Evolutionary conservation across 1,140 invertebrate genomes (phyloP), one percentile per base, ranked within the genome.

Genomic region (Cyphomyrmex costatus): DNA sequence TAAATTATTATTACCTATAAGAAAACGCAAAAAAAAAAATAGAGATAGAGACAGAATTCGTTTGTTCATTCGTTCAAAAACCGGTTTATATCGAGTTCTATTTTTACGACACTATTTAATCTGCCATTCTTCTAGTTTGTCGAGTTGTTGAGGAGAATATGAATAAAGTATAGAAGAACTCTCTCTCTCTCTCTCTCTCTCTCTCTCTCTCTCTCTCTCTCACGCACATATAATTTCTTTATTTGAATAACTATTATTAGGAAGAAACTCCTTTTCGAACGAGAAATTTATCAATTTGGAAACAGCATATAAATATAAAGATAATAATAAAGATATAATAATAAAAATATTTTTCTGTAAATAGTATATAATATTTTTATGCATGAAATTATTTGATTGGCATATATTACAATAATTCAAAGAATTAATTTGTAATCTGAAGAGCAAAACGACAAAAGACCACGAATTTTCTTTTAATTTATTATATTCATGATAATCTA

Each of bases 81-180:
- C 89, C 85, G 88, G 89, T 90, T 87, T 30, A 49, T 42, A 33
- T 12, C 14, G 53, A 89, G 49, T 80, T 80, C 49, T 80, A 80
- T 80, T 80, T 73, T 83, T 65, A 42, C 51, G 14, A 80, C 71
- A 3, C 24, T 49, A 24, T 21, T 33, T 27, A 56, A 70, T 66
- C 78, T 14, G n/a, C 68, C n/a, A 65, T 60, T 71, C 42, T 82
- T 82, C 68, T 30, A 24, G 66, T 74, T 27, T 74, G 68, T 49
- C n/a, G n/a, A 61, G 24, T 1, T 60, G 24, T 70, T 49, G 14
- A 10, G 63, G 33, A 51, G 3, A 42, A 61, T 14, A 60, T 27
- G 5, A 33, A 27, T 19, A 16, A 46, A 24, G 71, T 12, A 49
- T 21, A 46, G 46, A 24, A 73, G 30, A 46, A 46, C 21, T 33